These are phyloP conservation scores for Cylloceria caligata DNA, from an alignment of 2,888 invertebrate genomes.

Conservation along the genomic window DNA sequence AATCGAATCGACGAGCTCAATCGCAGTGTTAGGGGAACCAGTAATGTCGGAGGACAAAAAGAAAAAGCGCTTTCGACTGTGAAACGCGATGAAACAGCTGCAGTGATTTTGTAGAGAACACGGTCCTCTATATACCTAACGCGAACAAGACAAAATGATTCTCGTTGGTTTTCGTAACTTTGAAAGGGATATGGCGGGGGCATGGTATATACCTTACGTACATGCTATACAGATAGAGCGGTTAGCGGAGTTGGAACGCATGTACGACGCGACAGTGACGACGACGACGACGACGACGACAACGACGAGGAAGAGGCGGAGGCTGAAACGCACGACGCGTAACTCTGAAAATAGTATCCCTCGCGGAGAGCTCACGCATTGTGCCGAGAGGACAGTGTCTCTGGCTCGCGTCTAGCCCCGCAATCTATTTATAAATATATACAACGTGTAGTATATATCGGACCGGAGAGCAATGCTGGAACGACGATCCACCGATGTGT, in stretches of 20 bases:
- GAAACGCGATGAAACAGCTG: conserved; percentile 76
- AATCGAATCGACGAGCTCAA: conserved; percentile 13
- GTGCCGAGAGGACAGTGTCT: conserved; percentile 60
- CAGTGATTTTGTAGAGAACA: conserved; percentile 49
- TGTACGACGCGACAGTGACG: conserved; percentile 50
- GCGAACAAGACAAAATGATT: conserved; percentile 59
- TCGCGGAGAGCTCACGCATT: conserved; percentile 74
- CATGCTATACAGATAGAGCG: conserved; percentile 74
- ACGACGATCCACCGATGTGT: conserved; percentile 7
- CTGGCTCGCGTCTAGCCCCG: conserved; percentile 41
- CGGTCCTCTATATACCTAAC: neutral
- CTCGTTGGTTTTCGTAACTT: conserved; percentile 31
- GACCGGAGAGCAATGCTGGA: neutral
- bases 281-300: conserved; percentile 16
- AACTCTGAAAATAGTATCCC: conserved; percentile 83
- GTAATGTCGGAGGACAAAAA: conserved; percentile 16
- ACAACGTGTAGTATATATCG: neutral
- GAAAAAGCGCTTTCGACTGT: conserved; percentile 6
- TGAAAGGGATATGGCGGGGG: conserved; percentile 4
- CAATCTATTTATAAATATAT: conserved; percentile 60
- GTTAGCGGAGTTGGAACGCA: conserved; percentile 70
- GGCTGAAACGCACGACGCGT: conserved; percentile 72
- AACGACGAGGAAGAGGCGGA: conserved; percentile 19
- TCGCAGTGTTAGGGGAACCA: neutral
- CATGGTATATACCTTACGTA: neutral